phyloP scores from a whole-genome alignment of 2,888 invertebrate species.

The Patella depressa region DNA sequence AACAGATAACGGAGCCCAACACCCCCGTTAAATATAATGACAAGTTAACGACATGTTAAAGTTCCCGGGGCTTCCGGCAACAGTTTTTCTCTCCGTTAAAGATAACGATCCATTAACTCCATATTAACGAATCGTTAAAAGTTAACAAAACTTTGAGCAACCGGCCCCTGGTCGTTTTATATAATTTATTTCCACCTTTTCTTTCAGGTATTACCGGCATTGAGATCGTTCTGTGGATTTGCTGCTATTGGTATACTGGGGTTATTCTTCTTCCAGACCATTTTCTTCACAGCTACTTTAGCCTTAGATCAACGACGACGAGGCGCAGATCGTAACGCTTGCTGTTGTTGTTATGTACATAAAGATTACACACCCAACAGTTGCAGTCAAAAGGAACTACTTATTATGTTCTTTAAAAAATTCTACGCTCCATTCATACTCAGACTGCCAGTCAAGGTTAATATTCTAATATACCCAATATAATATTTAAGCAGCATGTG shows the following conservation, averaged over 20 bases:
- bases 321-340: constrained; percentile 45
- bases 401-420: constrained; percentile 76
- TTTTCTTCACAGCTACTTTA: constrained; percentile 85
- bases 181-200: not conserved
- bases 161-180: no score
- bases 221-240: constrained; percentile 86
- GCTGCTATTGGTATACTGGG: constrained; percentile 84
- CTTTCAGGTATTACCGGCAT: constrained; percentile 81
- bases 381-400: constrained; percentile 75
- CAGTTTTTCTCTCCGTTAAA: no score
- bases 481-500: no score
- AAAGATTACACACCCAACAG: constrained; percentile 74
- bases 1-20: no score
- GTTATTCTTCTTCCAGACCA: constrained; percentile 79
- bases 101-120: no score
- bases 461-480: not conserved
- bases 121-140: no score
- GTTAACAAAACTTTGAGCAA: no score
- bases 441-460: constrained; percentile 78
- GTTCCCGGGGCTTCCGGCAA: no score
- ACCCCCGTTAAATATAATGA: no score
- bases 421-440: constrained; percentile 79
- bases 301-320: constrained; percentile 77
- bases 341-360: constrained; percentile 78
- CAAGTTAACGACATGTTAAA: no score